Percentiles rank a stretch among this genome's conserved stretches.
phyloP scores from a whole-genome alignment of 2,797 vertebrate genomes.

The Craterocephalus amniculus region DNA sequence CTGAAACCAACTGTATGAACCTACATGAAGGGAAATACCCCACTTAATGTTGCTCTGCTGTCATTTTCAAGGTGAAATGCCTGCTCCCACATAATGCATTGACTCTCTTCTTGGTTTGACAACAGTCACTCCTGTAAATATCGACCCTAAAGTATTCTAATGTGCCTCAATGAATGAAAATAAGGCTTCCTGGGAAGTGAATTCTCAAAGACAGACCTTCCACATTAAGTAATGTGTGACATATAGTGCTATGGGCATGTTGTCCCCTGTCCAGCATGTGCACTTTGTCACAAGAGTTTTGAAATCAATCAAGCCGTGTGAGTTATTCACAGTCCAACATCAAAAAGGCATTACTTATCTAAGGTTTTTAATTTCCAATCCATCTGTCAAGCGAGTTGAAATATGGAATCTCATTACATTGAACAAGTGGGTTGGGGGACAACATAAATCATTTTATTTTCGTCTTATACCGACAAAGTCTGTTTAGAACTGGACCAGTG shows the following conservation, averaged over 20 bases:
- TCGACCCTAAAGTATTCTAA: slow-evolving; percentile 65
- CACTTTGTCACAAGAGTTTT: slow-evolving; percentile 79
- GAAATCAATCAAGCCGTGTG: slow-evolving; percentile 80
- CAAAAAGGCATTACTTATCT: slow-evolving; percentile 87
- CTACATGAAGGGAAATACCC: slow-evolving; percentile 17
- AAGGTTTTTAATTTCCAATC: slow-evolving; percentile 86
- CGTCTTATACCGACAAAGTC: slow-evolving; percentile 71
- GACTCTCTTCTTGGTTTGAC: slow-evolving; percentile 49
- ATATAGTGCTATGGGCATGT: slow-evolving; percentile 58
- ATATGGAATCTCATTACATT: slow-evolving; percentile 87
- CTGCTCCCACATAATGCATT: slow-evolving; percentile 69
- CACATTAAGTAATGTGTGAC: slow-evolving; percentile 66
- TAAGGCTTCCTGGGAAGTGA: slow-evolving; percentile 59
- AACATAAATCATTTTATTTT: slow-evolving; percentile 85
- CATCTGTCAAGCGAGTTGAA: slow-evolving; percentile 83
- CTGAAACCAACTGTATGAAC: slow-evolving; percentile 22
- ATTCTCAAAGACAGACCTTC: slow-evolving; percentile 41
- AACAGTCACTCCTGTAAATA: slow-evolving; percentile 68
- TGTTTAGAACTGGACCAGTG: slow-evolving; percentile 65
- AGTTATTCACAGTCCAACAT: slow-evolving; percentile 82
- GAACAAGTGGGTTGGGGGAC: slow-evolving; percentile 82
- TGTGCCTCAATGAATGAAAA: slow-evolving; percentile 65
- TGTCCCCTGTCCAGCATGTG: slow-evolving; percentile 61
- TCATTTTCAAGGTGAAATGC: slow-evolving; percentile 60
- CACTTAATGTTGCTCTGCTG: slow-evolving; percentile 16